phyloP scores from a whole-genome alignment of 53 echinoderm and acorn worm genomes.

The Zoroaster sp. region DNA sequence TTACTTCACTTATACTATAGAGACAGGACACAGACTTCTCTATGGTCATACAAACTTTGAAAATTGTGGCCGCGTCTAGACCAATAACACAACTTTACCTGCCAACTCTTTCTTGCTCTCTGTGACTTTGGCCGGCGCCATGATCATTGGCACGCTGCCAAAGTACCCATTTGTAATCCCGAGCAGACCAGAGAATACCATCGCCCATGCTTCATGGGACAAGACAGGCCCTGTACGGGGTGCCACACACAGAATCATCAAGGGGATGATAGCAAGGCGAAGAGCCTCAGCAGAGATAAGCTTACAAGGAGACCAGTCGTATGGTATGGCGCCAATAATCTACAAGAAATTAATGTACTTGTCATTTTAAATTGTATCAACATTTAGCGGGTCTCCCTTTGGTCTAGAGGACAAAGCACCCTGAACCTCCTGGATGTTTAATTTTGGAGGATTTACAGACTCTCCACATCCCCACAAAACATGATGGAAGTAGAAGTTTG shows the following conservation, averaged over 20 bases:
- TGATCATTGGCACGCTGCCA: slow-evolving; percentile 86
- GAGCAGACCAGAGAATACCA: slow-evolving; percentile 63
- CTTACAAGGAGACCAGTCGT: slow-evolving; percentile 60
- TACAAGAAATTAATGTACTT: neutral
- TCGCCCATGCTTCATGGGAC: slow-evolving; percentile 66
- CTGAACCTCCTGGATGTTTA: too few relatives aligned
- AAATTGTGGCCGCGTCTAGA: too few relatives aligned
- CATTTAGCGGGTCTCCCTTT: neutral
- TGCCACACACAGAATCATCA: slow-evolving; percentile 75
- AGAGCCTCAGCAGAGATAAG: slow-evolving; percentile 55
- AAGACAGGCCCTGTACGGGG: slow-evolving; percentile 63
- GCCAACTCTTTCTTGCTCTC: slow-evolving; percentile 73
- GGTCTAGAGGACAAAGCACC: too few relatives aligned
- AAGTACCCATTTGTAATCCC: slow-evolving; percentile 88
- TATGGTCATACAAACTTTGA: too few relatives aligned
- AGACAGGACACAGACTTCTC: too few relatives aligned
- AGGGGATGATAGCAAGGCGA: slow-evolving; percentile 68
- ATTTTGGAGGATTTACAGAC: too few relatives aligned
- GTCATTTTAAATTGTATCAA: neutral
- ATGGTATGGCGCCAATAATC: slow-evolving; percentile 76
- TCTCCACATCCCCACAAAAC: too few relatives aligned
- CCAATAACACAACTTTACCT: too few relatives aligned
- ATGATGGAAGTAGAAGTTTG: too few relatives aligned
- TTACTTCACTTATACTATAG: too few relatives aligned
- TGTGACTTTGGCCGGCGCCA: slow-evolving; percentile 68